Base-by-base conservation (phyloP, 1,140 invertebrate genomes). In the Drosophila obscura region DNA sequence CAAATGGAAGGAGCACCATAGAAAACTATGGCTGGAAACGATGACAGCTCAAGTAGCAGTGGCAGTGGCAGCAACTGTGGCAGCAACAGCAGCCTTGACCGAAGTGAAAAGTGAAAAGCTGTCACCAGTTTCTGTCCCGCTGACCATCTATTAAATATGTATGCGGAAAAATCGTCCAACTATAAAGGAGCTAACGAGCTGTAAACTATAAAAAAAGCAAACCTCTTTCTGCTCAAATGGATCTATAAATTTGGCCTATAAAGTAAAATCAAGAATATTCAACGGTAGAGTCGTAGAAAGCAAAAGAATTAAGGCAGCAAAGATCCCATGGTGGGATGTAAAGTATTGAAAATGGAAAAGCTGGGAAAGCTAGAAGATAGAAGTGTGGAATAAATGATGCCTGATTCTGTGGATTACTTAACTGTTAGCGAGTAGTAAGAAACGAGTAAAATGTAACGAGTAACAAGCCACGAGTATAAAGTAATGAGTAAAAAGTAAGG, bases 71-170 rank as follows among this genome's bases (percentile, higher is more conserved):
- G 31, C 31, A 31, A 31, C 31, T 31, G 31, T 31, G 31, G 31
- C 31, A 31, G 28, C 35, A 45, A 9, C 9, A 39, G 56, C 53
- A 87, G 78, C 81, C 81, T 85, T 85, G 81, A 87, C 81, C 81
- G 56, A 74, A 74, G 78, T 85, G 83, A 82, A 85, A 85, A 85
- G 78, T 85, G 82, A 87, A 85, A 85, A 76, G 82, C 79, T 87
- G 83, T 78, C 82, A 84, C 28, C 65, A 51, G 57, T 74, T 74
- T 73, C 39, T 85, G 66, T 50, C 64, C 57, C 52, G 49, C 31
- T 73, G 71, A 58, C 61, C 69, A 44, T 73, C 53, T 62, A 62
- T 65, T 49, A 72, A 62, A 41, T 73, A 59, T 62, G 64, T 64
- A 69, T 48, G 59, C 39, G 62, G 49, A 35, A 50, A 75, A 81